phyloP scores from a whole-genome alignment of 2,797 vertebrate species.

The Sitta carolinensis region DNA sequence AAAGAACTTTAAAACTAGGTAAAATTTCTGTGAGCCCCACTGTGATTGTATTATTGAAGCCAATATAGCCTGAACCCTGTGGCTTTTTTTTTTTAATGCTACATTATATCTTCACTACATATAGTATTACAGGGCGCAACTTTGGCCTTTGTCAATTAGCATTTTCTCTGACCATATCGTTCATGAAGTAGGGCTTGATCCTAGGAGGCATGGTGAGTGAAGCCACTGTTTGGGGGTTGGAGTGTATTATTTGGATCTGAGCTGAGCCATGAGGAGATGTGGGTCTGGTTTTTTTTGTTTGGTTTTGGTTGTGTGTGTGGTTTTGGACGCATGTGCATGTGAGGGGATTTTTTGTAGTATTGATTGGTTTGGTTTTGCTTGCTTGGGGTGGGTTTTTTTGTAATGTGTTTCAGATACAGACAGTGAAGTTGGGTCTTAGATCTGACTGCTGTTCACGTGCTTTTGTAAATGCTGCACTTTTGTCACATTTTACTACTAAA shows the following conservation, averaged over 20 bases:
- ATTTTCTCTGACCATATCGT: rapidly evolving
- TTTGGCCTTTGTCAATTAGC: not conserved
- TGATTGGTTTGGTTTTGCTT: not conserved
- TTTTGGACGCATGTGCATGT: too few relatives aligned
- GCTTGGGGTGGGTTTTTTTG: not conserved
- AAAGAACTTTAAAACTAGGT: not conserved
- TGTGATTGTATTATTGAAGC: not conserved
- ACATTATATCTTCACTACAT: not conserved
- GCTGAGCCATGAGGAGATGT: not conserved
- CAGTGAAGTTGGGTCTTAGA: not conserved
- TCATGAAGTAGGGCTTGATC: not conserved
- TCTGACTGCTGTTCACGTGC: not conserved
- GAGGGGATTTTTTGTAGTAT: rapidly evolving
- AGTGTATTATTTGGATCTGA: not conserved
- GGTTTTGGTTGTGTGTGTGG: not conserved
- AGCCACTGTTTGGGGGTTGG: not conserved
- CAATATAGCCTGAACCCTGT: not conserved
- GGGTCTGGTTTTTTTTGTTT: rapidly evolving
- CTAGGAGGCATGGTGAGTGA: not conserved
- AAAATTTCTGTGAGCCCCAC: not conserved
- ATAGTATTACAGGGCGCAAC: not conserved
- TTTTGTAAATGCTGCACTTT: not conserved
- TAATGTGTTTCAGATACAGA: not conserved
- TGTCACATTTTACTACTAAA: not conserved
- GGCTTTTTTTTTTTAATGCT: not conserved